A percentile compares a stretch with the other conserved stretches of the same genome.
Conservation (phyloP, 1,140 invertebrate genomes). For the Diachasmimorpha longicaudata region DNA sequence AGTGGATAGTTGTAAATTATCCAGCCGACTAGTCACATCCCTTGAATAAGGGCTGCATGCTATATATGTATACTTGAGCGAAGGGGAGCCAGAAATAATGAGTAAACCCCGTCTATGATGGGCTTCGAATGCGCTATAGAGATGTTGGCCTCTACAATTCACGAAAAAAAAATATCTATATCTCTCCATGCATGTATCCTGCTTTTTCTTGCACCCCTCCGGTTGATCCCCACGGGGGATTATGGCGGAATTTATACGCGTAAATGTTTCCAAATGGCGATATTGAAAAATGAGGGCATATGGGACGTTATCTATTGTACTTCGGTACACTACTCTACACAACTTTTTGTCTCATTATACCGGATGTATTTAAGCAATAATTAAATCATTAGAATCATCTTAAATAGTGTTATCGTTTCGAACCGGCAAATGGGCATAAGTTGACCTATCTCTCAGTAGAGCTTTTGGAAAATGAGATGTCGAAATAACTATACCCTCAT, state of each 20-base stretch:
- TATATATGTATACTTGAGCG: conserved; percentile 40
- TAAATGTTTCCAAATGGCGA: conserved; percentile 27
- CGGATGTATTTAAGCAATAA: no score
- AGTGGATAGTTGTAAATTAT: neutral
- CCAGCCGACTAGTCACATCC: neutral
- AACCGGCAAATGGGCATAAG: no score
- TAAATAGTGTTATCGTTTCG: no score
- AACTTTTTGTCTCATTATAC: no score
- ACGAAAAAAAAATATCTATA: neutral
- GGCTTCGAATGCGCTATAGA: neutral
- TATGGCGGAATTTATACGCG: conserved; percentile 32
- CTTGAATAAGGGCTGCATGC: conserved; percentile 19
- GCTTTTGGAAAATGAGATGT: no score
- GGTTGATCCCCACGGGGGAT: neutral
- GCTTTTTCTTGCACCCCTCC: neutral
- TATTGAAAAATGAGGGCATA: conserved; percentile 23
- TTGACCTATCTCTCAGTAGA: no score
- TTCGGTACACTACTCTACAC: no score
- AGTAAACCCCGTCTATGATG: conserved; percentile 41
- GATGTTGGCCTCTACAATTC: neutral
- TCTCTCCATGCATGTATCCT: neutral
- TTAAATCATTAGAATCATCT: no score
- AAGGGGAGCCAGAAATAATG: conserved; percentile 54
- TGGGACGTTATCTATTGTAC: no score
- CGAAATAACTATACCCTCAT: no score